These are phyloP conservation scores for Microcebus tavaratra DNA, from an alignment of 2,113 vertebrate species.

Conservation along the genomic window DNA sequence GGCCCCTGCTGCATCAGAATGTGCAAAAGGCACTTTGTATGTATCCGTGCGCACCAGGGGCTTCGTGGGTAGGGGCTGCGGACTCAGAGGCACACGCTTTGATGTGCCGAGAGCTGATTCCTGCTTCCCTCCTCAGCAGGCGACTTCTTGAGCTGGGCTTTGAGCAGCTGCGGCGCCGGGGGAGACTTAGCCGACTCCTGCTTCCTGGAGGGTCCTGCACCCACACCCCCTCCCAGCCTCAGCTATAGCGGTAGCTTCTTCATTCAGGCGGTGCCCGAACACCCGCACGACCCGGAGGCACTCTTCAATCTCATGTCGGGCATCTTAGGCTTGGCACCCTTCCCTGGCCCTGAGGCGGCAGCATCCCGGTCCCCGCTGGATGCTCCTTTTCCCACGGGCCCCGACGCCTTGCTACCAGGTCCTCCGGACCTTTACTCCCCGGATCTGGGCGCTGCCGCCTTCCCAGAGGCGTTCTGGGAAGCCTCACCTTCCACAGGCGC, in stretches of 20 bases:
- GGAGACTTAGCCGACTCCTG: constrained; percentile 89
- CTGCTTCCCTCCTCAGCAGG: constrained; percentile 81
- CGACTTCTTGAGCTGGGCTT: constrained; percentile 89
- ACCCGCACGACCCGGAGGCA: constrained; percentile 94
- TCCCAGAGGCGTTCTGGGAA: constrained; percentile 83
- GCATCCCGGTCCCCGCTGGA: constrained; percentile 84
- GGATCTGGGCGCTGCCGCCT: constrained; percentile 85
- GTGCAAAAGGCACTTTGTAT: not conserved
- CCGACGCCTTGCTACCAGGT: constrained; percentile 84
- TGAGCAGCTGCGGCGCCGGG: constrained; percentile 84
- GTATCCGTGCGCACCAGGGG: not conserved
- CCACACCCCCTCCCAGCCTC: constrained; percentile 91
- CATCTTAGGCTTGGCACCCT: constrained; percentile 95
- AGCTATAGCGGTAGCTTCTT: constrained; percentile 98
- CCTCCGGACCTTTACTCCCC: constrained; percentile 85
- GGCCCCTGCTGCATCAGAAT: not conserved
- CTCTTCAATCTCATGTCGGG: constrained; percentile 98
- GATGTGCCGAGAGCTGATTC: constrained; percentile 43
- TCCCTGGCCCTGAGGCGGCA: constrained; percentile 89
- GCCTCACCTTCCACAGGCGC: constrained; percentile 83
- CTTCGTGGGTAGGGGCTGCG: not conserved
- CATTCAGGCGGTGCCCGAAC: constrained; percentile 94
- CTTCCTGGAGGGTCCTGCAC: constrained; percentile 88
- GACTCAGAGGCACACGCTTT: not conserved
- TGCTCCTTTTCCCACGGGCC: constrained; percentile 81